Base-by-base conservation (phyloP, 2,113 vertebrate genomes). In the Stigmatopora nigra region DNA sequence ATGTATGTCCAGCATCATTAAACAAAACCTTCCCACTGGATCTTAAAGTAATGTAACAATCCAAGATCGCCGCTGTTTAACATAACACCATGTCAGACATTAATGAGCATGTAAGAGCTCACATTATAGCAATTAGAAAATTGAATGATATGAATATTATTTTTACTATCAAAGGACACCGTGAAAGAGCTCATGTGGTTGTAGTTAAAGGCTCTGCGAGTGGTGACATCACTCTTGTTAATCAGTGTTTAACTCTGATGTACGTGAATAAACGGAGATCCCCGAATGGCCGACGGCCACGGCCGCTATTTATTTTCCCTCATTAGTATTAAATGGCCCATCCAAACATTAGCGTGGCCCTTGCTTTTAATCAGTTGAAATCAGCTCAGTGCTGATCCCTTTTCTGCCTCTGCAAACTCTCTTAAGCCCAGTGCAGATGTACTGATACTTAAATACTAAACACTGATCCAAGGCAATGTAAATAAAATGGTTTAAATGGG, bases 301-400 rank as follows among this genome's bases (percentile, higher is more conserved):
- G 60, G 73, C 38, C 68, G 69, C 72, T 84, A 77, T 88, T 83
- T 86, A 82, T 83, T 85, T 80, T 75, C 78, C 78, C 82, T 84
- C 79, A 84, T 86, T 88, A 82, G 81, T 67, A 81, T 85, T 76
- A 90, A 87, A 88, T 83, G 78, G 82, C 73, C 80, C 86, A 73
- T 85, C 83, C 75, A 87, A 78, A 79, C 78, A 48, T 84, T 82
- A 82, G 72, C 47, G 68, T 76, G 78, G 75, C 67, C 77, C 69
- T 82, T 80, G 86, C 80, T 83, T 88, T 83, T 87, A 87, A 88
- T 87, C 83, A 85, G 60, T 49, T 64, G 35, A 69, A 69, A 59
- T 71, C 65, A 22, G 78, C 69, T 52, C 69, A 57, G 67, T 25
- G 38, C 72, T 57, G 64, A 65, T 77, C 25, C 13, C 63, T 67